Evolutionary conservation across 1,140 invertebrate species (phyloP), one percentile per base, ranked within the genome.

Genomic region (Papilio machaon): DNA sequence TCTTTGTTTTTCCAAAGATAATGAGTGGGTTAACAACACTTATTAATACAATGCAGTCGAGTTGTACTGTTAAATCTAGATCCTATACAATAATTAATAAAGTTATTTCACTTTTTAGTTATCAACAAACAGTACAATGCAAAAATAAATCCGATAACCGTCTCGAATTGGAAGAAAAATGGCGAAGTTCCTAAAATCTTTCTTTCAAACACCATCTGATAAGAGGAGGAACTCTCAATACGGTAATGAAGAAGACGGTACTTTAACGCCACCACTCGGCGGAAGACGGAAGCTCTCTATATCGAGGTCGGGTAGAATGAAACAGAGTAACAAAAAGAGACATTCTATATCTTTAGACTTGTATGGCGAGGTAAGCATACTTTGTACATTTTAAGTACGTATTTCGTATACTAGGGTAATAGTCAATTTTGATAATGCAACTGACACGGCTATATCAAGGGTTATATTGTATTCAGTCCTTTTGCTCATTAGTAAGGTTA

Each of bases 171-270:
- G 30, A 75, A 4, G n/a, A 60, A 73, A 78, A 73, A 95, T 95
- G 94, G 93, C 91, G 5, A 95, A 95, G 83, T 95, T 95, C 79
- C 85, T 95, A n/a, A 95, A 95, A 73, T 93, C 92, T 0, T 85
- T 94, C 46, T 95, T 94, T 79, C 77, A 79, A 79, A 84, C 91
- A n/a, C 80, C 89, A 15, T 75, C 83, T 3, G 92, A 94, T 6
- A 92, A 91, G 79, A 89, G 87, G 60, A 92, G 88, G 79, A 52
- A 46, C 2, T 83, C 85, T 6, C 85, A 87, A 17, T 87, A 87
- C 49, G 90, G 91, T 10, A 81, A 82, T 0, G 90, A 91, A 2
- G 91, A 88, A 0, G 87, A 89, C 0, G 87, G 87, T 8, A 83
- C 88, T 49, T 81, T 86, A 19, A 78, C 89, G 0, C 86, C 92